Evolutionary conservation across 2,888 invertebrate species (phyloP), one percentile per base, ranked within the genome.

Genomic region (Phalera bucephala): DNA sequence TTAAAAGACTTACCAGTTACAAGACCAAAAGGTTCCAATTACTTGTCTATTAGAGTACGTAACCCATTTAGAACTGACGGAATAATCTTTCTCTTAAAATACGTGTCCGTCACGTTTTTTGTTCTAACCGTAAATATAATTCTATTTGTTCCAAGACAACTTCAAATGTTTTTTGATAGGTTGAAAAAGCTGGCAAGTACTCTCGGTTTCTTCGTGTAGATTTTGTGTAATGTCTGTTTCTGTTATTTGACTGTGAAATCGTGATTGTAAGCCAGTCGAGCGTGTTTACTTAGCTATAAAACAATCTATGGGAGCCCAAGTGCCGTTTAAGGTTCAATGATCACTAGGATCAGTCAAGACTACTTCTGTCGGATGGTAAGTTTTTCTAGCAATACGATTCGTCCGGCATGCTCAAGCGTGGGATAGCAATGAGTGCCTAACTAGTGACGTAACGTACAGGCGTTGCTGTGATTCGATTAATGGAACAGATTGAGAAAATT

Each of bases 401-500:
- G 54, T 47, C 46, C 50, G 57, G 55, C 51, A 60, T 56, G 57
- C 51, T 68, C 61, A 67, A 72, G 66, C 79, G 80, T 80, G 81
- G 78, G 80, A 80, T 64, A 72, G 62, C 58, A 59, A 67, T 47
- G 60, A 60, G 58, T 54, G 57, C 52, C 46, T 42, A 45, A 48
- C 50, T 46, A 63, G 53, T 73, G 71, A 72, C 64, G 72, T 68
- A 72, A 71, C 58, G 51, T 42, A 52, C 45, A 64, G 58, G 56
- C 61, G 59, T 58, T n/a, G n/a, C n/a, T 57, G 55, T 65, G 64
- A 72, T 72, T 72, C 78, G 84, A 86, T 83, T 79, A 81, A 83
- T 83, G 76, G 72, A 80, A 74, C 64, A 68, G 83, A 83, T 84
- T 80, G 74, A 67, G 61, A 70, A 76, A 77, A 79, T 73, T 73